Conservation (phyloP, 2,113 vertebrate genomes). For the Cyprinodon tularosa region DNA sequence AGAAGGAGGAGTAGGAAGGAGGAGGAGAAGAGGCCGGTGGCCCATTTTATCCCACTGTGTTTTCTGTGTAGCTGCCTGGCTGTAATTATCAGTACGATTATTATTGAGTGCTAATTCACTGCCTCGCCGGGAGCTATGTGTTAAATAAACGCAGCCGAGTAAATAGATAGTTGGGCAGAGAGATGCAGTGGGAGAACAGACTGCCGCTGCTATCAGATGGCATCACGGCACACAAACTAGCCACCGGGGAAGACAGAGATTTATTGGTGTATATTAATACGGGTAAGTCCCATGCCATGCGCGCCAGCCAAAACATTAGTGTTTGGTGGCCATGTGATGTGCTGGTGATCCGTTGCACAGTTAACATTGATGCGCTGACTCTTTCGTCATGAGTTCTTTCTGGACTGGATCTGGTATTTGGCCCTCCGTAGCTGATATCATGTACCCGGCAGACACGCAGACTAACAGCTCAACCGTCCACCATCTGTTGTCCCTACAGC, state of each 20-base stretch:
- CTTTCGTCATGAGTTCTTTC: constrained; percentile 45
- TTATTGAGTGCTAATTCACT: constrained; percentile 81
- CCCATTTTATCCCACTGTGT: constrained; percentile 37
- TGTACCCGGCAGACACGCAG: constrained; percentile 25
- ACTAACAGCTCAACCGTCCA: constrained; percentile 39
- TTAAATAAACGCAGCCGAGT: constrained; percentile 77
- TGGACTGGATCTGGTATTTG: constrained; percentile 44
- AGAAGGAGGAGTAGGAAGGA: neutral
- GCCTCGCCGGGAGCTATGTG: constrained; percentile 74
- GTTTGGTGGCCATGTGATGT: constrained; percentile 33
- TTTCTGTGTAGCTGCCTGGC: constrained; percentile 40
- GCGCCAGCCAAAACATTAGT: constrained; percentile 30
- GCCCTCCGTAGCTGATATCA: constrained; percentile 24
- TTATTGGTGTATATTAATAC: constrained; percentile 46
- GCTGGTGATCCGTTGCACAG: constrained; percentile 43
- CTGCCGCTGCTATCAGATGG: constrained; percentile 70
- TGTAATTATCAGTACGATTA: constrained; percentile 74
- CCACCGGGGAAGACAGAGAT: constrained; percentile 47
- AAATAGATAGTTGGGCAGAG: constrained; percentile 63
- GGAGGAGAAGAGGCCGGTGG: constrained; percentile 25
- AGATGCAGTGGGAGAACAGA: constrained; percentile 38
- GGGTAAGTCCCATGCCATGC: constrained; percentile 30
- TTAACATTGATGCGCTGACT: constrained; percentile 44
- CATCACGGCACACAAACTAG: constrained; percentile 51
- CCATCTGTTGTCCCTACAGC: constrained; percentile 55